Evolutionary conservation across 2,797 vertebrate genomes (phyloP).

Genomic region (Rousettus madagascariensis): DNA sequence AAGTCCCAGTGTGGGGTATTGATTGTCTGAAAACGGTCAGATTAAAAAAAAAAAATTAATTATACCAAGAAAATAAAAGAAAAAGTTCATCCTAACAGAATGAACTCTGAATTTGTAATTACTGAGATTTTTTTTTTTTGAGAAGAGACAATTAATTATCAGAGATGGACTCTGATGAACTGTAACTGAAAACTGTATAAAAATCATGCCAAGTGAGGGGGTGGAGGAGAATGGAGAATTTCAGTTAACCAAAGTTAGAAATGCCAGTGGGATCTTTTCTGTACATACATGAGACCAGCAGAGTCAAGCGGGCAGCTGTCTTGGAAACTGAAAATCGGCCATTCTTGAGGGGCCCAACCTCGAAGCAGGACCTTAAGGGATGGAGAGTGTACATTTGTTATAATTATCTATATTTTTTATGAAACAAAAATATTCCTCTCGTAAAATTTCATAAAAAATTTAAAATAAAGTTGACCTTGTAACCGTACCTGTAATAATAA

Average conservation of each 20-base stretch:
- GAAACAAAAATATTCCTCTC: background rate
- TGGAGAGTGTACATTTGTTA: background rate
- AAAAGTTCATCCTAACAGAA: constrained; percentile 5
- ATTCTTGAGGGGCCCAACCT: background rate
- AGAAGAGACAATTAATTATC: constrained; percentile 12
- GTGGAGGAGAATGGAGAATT: background rate
- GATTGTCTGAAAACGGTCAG: constrained; percentile 30
- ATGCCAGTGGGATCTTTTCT: background rate
- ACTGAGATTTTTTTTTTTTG: constrained; percentile 34
- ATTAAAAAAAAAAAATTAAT: constrained; percentile 53
- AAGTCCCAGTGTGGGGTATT: background rate
- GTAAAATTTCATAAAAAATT: background rate
- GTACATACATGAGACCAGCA: background rate
- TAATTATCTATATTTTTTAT: background rate
- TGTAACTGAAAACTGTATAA: background rate
- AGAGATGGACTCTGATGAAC: constrained; percentile 13
- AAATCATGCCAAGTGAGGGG: background rate
- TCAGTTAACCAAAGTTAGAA: background rate
- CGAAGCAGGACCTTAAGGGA: background rate
- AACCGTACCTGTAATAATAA: background rate
- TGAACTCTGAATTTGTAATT: constrained; percentile 38
- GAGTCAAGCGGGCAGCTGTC: background rate
- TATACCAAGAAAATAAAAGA: constrained; percentile 42
- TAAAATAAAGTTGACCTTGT: background rate
- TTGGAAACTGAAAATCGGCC: background rate